Evolutionary conservation across 2,888 invertebrate genomes (phyloP), one percentile per base, ranked within the genome.

Genomic region (Drosophila borborema): DNA sequence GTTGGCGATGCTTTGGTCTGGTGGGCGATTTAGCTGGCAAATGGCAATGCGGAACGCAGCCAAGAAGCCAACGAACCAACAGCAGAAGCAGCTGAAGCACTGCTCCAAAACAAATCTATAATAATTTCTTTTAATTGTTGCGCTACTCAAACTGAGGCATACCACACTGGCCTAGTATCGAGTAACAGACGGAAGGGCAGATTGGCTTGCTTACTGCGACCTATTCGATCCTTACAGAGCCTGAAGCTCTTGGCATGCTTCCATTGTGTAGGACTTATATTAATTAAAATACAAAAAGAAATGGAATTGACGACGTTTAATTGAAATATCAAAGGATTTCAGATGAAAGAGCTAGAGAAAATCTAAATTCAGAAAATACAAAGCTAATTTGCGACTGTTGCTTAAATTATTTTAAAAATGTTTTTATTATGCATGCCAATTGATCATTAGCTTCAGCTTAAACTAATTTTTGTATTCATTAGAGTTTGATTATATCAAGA

Each of bases 101-200:
- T 66, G 69, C 65, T 73, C 58, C 60, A 89, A 89, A 86, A 76
- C 82, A 89, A 86, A 84, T 84, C 87, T 84, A 79, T 84, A 84
- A 84, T 89, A 84, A 89, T 86, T 84, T 84, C 85, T 74, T 77
- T 86, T 89, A 89, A 84, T 89, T 84, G 85, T 61, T 67, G 72
- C 76, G 59, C 84, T 89, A 60, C 63, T 58, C 12, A 28, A 53
- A 43, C 18, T 28, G 18, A 36, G 18, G 45, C 45, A 48, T 49
- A 56, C 8, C 62, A 18, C 23, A 58, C 60, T 41, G n/a, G 9
- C 10, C 46, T 31, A 14, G 46, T 23, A 71, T 43, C 23, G 41
- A 23, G 62, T 20, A 45, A 49, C 69, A 28, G 28, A 28, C 16
- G 36, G 36, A 8, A 2, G 36, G 28, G 36, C 9, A n/a, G 12